Evolutionary conservation across 2,113 vertebrate species (phyloP), one percentile per base, ranked within the genome.

Genomic region (Bostrychus sinensis): DNA sequence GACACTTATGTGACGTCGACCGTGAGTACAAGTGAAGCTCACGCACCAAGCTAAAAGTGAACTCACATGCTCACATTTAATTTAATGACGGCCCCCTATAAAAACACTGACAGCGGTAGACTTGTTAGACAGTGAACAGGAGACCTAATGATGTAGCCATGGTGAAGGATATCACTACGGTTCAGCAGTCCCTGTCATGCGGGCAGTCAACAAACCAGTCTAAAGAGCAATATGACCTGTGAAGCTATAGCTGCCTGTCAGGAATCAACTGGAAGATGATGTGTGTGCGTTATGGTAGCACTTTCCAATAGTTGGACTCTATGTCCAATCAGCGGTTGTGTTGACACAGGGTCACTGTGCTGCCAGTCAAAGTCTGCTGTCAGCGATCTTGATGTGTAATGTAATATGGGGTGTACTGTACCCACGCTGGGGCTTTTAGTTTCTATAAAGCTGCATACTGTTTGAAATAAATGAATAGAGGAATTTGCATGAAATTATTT

Each of bases 221-320:
- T 65, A 34, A 8, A 14, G 56, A 66, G 17, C 25, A 26, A 34
- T 55, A 39, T 41, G 78, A 36, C 48, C 68, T 34, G 34, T 7
- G 4, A 39, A 66, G 43, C 45, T 42, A 20, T 66, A 53, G 48
- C 51, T 26, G 58, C 64, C 39, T 72, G 75, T 78, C 56, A 65
- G 25, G 48, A 22, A 60, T 37, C 45, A 30, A 38, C 36, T 48
- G 17, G 38, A 28, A 36, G 45, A 41, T 50, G 80, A 70, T 77
- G 63, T 72, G 28, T 36, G 62, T 63, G 56, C 75, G 71, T 81
- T 41, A 62, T 60, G 66, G 68, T 72, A 50, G 58, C 14, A 22
- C 37, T 81, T 76, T 73, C 62, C 28, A 5, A 5, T 50, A 26
- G 20, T 20, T 5, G 19, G 7, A 8, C 4, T 45, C 9, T 80